Evolutionary conservation across 2,113 vertebrate genomes (phyloP).

Genomic region (Anguilla japonica): DNA sequence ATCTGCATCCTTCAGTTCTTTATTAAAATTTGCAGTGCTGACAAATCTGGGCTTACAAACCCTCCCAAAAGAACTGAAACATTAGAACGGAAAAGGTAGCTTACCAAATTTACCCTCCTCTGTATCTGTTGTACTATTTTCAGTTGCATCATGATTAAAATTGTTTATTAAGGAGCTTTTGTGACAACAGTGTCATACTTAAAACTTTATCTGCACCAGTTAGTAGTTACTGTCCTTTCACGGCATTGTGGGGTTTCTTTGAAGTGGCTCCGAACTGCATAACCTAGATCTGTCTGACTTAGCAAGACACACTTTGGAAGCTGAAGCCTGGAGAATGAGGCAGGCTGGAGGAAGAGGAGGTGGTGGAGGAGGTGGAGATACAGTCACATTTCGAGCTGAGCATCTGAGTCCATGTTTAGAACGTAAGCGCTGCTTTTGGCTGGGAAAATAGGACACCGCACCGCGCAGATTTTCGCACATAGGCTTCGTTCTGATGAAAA

Average conservation of each 20-base stretch:
- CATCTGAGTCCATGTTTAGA: not conserved
- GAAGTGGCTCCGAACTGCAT: slow-evolving; percentile 16
- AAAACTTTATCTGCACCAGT: slow-evolving; percentile 22
- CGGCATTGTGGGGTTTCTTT: slow-evolving; percentile 19
- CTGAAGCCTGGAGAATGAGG: not conserved
- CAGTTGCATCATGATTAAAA: slow-evolving; percentile 12
- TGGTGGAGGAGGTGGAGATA: not conserved
- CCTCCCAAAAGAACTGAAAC: not conserved
- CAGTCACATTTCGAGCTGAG: not conserved
- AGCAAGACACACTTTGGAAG: not conserved
- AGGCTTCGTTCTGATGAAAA: not conserved
- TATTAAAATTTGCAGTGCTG: too few relatives aligned
- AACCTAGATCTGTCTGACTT: slow-evolving; percentile 36
- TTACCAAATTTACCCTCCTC: not conserved
- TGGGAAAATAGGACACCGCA: not conserved
- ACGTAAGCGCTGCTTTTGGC: not conserved
- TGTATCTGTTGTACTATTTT: slow-evolving; percentile 4
- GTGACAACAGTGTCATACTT: slow-evolving; percentile 20
- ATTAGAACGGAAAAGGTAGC: not conserved
- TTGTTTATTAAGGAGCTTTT: not conserved
- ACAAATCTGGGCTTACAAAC: not conserved
- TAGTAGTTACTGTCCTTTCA: not conserved
- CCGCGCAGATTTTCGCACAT: not conserved
- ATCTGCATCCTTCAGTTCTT: not conserved
- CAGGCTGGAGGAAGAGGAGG: not conserved